Evolutionary conservation across 92 coral and sea anemone genomes (phyloP), one percentile per base, ranked within the genome.

Genomic region (Epizoanthus ramosus): DNA sequence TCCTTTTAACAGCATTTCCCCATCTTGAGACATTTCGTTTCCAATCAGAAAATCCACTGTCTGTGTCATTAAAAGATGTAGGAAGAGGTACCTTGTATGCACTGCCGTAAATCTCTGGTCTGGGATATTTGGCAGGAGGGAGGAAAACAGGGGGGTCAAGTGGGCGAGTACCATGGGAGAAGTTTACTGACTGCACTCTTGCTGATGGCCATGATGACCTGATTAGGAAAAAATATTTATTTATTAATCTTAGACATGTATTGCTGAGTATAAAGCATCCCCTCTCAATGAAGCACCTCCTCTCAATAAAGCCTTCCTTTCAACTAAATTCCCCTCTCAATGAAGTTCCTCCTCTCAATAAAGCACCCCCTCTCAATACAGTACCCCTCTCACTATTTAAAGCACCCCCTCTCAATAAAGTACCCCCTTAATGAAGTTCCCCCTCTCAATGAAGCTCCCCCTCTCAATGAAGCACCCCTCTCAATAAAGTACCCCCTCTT

Each of bases 41-140:
- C 98, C 98, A 93, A 5, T 91, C 94, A 8, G 89, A 90, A 85
- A 88, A 93, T 2, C 98, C 98, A 85, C 98, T 91, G 73, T 93
- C 98, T 13, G 79, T 84, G 66, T 84, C 83, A 54, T 79, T 79
- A 60, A 67, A 83, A 5, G 59, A 57, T 19, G 41, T 70, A 77
- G 82, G 82, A 22, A 77, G 63, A 12, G 82, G 82, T 37, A 77
- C 22, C 60, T 77, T 77, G 58, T 59, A 77, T 13, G 82, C 82
- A 39, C 33, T 60, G 59, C 63, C 82, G 13, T 35, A 21, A 43
- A 77, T 16, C 52, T 41, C 71, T 18, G 82, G 41, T 35, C 70
- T 59, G 69, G 82, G 22, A 31, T 77, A 52, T 79, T 85, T 89
- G 58, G 91, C 91, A 16, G 79, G 91, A 8, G 92, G 89, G 82